phyloP scores from a whole-genome alignment of 2,888 invertebrate genomes.

The Athalia cordata region DNA sequence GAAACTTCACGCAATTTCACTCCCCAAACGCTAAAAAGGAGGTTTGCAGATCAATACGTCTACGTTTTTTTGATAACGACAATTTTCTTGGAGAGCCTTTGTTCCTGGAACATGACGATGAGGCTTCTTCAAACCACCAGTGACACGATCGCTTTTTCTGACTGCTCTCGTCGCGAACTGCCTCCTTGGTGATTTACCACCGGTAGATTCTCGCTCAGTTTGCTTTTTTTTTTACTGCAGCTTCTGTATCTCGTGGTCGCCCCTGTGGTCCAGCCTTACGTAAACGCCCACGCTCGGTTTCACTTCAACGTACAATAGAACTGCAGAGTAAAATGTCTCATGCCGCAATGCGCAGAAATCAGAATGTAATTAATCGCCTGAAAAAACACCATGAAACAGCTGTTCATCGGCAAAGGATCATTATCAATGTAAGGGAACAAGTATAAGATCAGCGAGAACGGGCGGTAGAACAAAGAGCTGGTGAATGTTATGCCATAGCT shows the following conservation, averaged over 20 bases:
- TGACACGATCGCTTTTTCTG: conserved; percentile 83
- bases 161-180: conserved; percentile 81
- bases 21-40: conserved; percentile 81
- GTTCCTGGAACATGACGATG: conserved; percentile 83
- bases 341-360: too few relatives aligned
- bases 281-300: background rate
- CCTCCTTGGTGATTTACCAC: conserved; percentile 84
- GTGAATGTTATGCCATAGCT: too few relatives aligned
- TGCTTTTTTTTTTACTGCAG: conserved; percentile 85
- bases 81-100: conserved; percentile 82
- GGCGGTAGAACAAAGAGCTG: too few relatives aligned
- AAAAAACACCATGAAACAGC: too few relatives aligned
- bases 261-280: background rate
- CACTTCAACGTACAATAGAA: too few relatives aligned
- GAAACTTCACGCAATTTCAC: conserved; percentile 86
- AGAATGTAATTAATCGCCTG: too few relatives aligned
- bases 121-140: conserved; percentile 84
- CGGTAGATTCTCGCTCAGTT: conserved; percentile 83
- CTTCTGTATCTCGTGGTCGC: background rate
- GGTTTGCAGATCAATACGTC: conserved; percentile 82
- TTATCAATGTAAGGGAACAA: too few relatives aligned
- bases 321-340: too few relatives aligned
- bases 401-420: too few relatives aligned
- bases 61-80: conserved; percentile 83
- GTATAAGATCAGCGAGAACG: too few relatives aligned